phyloP scores from a whole-genome alignment of 2,113 vertebrate genomes.

The Pionites leucogaster region DNA sequence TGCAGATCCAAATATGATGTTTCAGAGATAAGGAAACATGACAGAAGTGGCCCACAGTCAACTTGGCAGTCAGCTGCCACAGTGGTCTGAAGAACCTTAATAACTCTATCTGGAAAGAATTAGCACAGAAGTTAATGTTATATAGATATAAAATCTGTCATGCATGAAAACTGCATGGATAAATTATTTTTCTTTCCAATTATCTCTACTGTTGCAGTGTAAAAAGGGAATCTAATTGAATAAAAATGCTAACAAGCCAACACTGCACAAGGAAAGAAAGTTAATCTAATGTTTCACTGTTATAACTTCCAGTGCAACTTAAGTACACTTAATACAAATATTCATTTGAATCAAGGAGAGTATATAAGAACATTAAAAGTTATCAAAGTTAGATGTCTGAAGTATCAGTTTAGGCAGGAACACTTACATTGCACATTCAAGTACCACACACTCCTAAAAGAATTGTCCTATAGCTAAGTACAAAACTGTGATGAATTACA shows the following conservation, averaged over 20 bases:
- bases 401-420: background rate
- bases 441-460: background rate
- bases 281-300: background rate
- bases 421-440: background rate
- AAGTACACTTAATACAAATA: background rate
- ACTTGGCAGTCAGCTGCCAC: background rate
- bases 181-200: background rate
- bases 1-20: background rate
- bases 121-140: background rate
- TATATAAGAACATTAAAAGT: background rate
- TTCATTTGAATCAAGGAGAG: background rate
- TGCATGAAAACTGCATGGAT: background rate
- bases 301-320: background rate
- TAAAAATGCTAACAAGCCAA: background rate
- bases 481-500: background rate
- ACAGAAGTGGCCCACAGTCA: background rate
- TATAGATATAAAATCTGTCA: background rate
- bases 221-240: background rate
- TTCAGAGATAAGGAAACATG: background rate
- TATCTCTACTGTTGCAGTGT: background rate
- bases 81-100: background rate
- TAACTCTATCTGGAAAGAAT: background rate
- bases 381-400: background rate
- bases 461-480: background rate
- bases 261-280: background rate